phyloP scores from a whole-genome alignment of 1,140 invertebrate genomes.

The Ganaspis sp. region DNA sequence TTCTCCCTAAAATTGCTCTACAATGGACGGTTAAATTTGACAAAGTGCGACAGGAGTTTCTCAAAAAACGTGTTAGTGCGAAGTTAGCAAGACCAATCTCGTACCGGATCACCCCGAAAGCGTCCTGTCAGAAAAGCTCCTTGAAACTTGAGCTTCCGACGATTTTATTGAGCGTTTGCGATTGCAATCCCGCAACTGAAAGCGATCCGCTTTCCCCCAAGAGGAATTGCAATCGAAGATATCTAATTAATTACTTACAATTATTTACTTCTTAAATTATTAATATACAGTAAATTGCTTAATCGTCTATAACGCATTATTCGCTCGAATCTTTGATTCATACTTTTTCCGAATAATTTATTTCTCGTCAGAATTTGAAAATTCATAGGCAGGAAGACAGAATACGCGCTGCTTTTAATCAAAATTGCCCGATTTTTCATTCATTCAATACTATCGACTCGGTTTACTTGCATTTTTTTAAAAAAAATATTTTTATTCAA shows the following conservation, averaged over 20 bases:
- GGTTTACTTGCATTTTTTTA: background rate
- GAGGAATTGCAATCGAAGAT: constrained; percentile 1
- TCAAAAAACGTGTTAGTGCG: background rate
- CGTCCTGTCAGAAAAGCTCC: constrained; percentile 54
- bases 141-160: constrained; percentile 57
- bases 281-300: constrained; percentile 8
- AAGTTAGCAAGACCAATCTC: background rate
- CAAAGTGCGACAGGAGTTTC: background rate
- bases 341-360: background rate
- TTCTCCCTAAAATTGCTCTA: background rate
- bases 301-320: background rate
- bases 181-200: constrained; percentile 45
- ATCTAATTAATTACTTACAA: constrained; percentile 15
- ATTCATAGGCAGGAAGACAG: constrained; percentile 52
- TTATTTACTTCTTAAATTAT: constrained; percentile 7
- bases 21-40: constrained; percentile 20
- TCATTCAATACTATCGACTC: background rate
- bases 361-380: constrained; percentile 44
- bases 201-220: background rate
- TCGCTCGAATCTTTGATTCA: background rate
- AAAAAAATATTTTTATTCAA: background rate
- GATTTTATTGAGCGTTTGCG: constrained; percentile 61
- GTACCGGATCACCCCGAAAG: constrained; percentile 52
- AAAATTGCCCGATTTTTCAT: constrained; percentile 25
- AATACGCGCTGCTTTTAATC: constrained; percentile 12